Conservation (phyloP, 2,113 vertebrate species). For the Ctenomys sociabilis region DNA sequence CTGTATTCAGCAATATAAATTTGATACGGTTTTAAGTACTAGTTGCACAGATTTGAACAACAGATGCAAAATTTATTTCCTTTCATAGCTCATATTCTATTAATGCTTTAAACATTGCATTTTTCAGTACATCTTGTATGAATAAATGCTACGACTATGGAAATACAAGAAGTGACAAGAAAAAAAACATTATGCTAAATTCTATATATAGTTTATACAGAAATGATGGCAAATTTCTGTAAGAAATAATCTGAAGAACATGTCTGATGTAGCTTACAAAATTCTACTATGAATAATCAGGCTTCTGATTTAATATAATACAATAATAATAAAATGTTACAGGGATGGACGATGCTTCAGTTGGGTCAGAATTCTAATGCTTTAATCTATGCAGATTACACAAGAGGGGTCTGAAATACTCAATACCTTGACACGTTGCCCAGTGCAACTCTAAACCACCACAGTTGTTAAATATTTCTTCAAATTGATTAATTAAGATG, state of each 20-base stretch:
- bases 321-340: conserved; percentile 22
- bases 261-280: neutral
- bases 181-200: neutral
- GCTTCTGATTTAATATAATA: neutral
- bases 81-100: neutral
- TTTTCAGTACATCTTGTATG: neutral
- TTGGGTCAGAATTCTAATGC: neutral
- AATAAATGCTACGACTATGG: neutral
- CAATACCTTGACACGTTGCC: neutral
- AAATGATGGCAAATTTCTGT: neutral
- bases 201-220: neutral
- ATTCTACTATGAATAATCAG: neutral
- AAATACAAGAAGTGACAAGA: neutral
- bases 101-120: neutral
- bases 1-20: neutral
- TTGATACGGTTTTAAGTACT: neutral
- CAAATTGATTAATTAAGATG: neutral
- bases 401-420: neutral
- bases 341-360: neutral
- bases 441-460: neutral
- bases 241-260: neutral
- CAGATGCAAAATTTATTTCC: neutral
- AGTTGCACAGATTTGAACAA: neutral
- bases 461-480: neutral
- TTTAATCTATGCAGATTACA: neutral